Evolutionary conservation across 2,888 invertebrate genomes (phyloP), one percentile per base, ranked within the genome.

Genomic region (Parnassius mnemosyne): DNA sequence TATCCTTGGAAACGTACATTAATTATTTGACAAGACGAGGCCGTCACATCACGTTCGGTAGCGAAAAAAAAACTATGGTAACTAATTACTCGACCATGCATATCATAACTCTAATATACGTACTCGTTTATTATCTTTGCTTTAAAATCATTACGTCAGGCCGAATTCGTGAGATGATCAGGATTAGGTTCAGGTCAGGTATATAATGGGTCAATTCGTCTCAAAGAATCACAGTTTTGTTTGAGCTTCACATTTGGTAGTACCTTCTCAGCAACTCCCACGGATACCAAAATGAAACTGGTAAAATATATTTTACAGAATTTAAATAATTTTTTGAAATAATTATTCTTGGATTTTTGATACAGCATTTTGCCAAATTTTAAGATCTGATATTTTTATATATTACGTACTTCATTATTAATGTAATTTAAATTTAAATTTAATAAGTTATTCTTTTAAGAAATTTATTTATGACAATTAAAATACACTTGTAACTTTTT

Each of bases 231-330:
- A 79, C 77, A 79, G 76, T 79, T 72, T 67, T 64, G 66, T 63
- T 65, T 69, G 72, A 79, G 73, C 76, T 70, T 81, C 77, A 75
- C 73, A 74, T 77, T 80, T 70, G 74, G 74, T 69, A 65, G 73
- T 77, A 74, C 70, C 55, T 50, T 51, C 64, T 65, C 65, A 66
- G 65, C 66, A 65, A 66, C 58, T 67, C 62, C 50, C 34, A 34
- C 25, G n/a, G 1, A 54, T n/a, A 52, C 65, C 71, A 86, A 81
- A 71, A 90, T 90, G 90, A 89, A 89, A 84, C 83, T 89, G 89
- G 90, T 90, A 89, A 52, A 52, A 2, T 51, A 9, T 12, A 88
- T 64, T 47, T 2, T 54, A 62, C 53, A 65, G 66, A 44, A 60
- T 67, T 64, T 65, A 54, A 47, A 52, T 64, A 56, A 10, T 63